These are phyloP conservation scores for Microctonus hyperodae DNA, from an alignment of 2,888 invertebrate genomes.

Conservation along the genomic window DNA sequence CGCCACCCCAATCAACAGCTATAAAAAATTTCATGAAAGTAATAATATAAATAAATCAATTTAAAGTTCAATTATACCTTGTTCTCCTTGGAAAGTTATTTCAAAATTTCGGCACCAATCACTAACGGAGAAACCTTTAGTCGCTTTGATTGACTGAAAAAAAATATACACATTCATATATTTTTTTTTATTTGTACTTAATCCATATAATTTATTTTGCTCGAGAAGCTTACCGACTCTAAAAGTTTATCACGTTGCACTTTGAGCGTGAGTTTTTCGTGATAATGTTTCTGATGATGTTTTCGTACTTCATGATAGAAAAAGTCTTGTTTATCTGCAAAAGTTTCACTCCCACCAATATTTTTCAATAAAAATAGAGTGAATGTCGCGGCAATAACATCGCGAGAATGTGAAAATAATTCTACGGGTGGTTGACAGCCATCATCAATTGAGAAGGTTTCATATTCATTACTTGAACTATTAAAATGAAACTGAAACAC, in stretches of 20 bases:
- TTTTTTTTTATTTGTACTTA: too few relatives aligned
- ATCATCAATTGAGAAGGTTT: conserved; percentile 85
- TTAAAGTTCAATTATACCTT: conserved; percentile 69
- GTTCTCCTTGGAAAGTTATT: conserved; percentile 91
- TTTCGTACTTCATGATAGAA: conserved; percentile 79
- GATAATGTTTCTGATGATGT: conserved; percentile 85
- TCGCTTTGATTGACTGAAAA: conserved; percentile 79
- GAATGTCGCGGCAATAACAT: conserved; percentile 92
- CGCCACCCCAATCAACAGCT: conserved; percentile 95
- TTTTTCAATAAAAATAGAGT: conserved; percentile 90
- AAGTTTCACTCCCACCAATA: conserved; percentile 94
- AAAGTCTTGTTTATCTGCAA: conserved; percentile 79
- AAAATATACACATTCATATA: not conserved
- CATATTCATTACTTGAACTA: conserved; percentile 66
- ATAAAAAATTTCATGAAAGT: conserved; percentile 37
- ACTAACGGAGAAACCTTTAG: conserved; percentile 82
- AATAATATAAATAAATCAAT: not conserved
- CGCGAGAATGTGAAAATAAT: conserved; percentile 83
- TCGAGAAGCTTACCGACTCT: conserved; percentile 70
- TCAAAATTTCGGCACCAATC: conserved; percentile 97
- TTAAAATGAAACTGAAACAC: conserved; percentile 73
- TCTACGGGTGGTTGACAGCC: conserved; percentile 88
- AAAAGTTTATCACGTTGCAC: conserved; percentile 82
- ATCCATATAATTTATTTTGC: not conserved
- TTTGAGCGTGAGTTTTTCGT: conserved; percentile 84